Conservation (phyloP, 2,797 vertebrate genomes). For the Acanthurus leucopareius region DNA sequence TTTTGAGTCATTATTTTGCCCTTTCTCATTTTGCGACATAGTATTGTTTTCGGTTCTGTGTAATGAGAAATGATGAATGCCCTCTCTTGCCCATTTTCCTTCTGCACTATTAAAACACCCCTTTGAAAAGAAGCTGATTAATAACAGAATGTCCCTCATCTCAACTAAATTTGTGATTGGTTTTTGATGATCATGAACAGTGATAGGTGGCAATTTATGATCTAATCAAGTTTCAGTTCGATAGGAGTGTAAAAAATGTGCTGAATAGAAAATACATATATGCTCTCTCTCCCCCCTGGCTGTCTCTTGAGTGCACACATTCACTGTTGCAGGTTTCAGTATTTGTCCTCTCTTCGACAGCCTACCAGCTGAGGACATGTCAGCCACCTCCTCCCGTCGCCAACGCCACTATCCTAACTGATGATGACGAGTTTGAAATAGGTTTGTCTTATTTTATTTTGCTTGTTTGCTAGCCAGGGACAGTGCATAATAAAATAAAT, state of each 20-base stretch:
- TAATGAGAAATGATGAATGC: constrained; percentile 65
- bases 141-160: constrained; percentile 56
- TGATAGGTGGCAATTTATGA: constrained; percentile 60
- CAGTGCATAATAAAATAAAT: constrained; percentile 38
- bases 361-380: constrained; percentile 95
- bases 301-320: too few species aligned
- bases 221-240: constrained; percentile 54
- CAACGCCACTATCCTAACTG: constrained; percentile 93
- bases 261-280: constrained; percentile 21
- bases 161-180: constrained; percentile 60
- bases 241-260: constrained; percentile 25
- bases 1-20: constrained; percentile 38
- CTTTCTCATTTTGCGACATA: constrained; percentile 34
- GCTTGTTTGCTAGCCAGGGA: constrained; percentile 38
- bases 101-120: constrained; percentile 48
- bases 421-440: constrained; percentile 97
- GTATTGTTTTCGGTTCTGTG: constrained; percentile 36
- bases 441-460: constrained; percentile 87
- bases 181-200: constrained; percentile 67
- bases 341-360: constrained; percentile 80
- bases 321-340: constrained; percentile 19
- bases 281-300: not conserved
- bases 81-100: constrained; percentile 45
- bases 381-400: constrained; percentile 90
- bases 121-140: constrained; percentile 59